Conservation (phyloP, 2,888 invertebrate species). For the Slavum lentiscoides region DNA sequence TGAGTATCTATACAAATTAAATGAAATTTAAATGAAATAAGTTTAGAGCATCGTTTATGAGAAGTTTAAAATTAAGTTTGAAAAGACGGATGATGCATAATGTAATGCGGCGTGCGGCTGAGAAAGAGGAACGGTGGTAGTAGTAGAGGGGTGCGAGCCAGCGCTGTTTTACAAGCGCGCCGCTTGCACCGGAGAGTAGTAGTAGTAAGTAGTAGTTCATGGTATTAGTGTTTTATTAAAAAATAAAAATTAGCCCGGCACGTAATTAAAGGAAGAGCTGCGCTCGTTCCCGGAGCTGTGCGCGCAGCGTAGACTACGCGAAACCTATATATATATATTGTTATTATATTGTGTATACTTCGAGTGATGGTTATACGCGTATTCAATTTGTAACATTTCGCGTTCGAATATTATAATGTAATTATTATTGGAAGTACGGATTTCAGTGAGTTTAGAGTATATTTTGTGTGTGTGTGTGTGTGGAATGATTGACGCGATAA, state of each 20-base stretch:
- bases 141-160: background rate
- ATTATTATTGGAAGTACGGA: too few species aligned
- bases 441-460: too few species aligned
- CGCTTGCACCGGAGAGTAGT: background rate
- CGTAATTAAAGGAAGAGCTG: conserved; percentile 40
- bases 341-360: too few species aligned
- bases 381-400: too few species aligned
- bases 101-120: conserved; percentile 38
- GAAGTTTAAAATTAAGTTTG: conserved; percentile 53
- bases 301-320: too few species aligned
- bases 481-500: too few species aligned
- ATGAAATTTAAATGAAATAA: conserved; percentile 54
- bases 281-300: too few species aligned
- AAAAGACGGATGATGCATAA: conserved; percentile 52
- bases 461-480: too few species aligned
- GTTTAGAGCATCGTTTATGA: conserved; percentile 53
- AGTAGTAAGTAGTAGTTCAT: conserved; percentile 35
- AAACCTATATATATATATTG: too few species aligned
- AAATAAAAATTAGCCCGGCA: conserved; percentile 51
- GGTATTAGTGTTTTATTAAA: conserved; percentile 51
- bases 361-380: too few species aligned
- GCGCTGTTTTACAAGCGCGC: conserved; percentile 46
- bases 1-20: conserved; percentile 45
- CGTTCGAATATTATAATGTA: too few species aligned
- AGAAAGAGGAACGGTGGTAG: background rate